Percentiles rank a stretch among this genome's conserved stretches.
Conservation (phyloP, 2,797 vertebrate genomes). For the Synaphobranchus kaupii region DNA sequence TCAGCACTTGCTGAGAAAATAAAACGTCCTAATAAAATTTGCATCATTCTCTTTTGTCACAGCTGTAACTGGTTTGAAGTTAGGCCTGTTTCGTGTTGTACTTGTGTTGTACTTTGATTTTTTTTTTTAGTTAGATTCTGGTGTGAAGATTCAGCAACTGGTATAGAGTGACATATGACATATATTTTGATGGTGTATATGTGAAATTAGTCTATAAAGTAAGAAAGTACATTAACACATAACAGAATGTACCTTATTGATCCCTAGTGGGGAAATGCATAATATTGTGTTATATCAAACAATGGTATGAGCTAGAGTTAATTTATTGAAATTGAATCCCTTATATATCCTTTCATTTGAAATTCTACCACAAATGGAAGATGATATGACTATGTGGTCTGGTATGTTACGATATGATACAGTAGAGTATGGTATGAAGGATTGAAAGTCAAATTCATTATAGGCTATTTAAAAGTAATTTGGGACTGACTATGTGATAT, state of each 20-base stretch:
- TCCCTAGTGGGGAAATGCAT: neutral
- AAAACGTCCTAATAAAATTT: conserved; percentile 49
- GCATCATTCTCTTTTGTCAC: conserved; percentile 58
- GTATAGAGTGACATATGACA: conserved; percentile 14
- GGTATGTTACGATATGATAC: too few species aligned
- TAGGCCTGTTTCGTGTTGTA: conserved; percentile 45
- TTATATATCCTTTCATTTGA: conserved; percentile 17
- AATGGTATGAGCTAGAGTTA: conserved; percentile 26
- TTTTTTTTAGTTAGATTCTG: conserved; percentile 55
- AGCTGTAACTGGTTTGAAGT: conserved; percentile 51
- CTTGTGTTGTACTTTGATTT: conserved; percentile 56
- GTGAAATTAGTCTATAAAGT: conserved; percentile 31
- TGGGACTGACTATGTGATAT: too few species aligned
- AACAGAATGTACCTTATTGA: neutral
- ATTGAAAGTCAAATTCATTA: too few species aligned
- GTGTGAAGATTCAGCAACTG: conserved; percentile 53
- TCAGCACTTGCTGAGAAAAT: conserved; percentile 61
- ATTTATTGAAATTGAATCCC: conserved; percentile 33
- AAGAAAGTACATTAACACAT: neutral
- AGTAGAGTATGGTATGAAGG: too few species aligned
- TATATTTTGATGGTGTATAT: conserved; percentile 44
- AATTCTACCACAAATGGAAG: too few species aligned
- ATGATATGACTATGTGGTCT: too few species aligned
- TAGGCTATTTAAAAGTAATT: too few species aligned
- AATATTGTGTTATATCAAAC: conserved; percentile 34